Evolutionary conservation across 2,888 invertebrate species (phyloP).

Genomic region (Carpatolechia fugitivella): DNA sequence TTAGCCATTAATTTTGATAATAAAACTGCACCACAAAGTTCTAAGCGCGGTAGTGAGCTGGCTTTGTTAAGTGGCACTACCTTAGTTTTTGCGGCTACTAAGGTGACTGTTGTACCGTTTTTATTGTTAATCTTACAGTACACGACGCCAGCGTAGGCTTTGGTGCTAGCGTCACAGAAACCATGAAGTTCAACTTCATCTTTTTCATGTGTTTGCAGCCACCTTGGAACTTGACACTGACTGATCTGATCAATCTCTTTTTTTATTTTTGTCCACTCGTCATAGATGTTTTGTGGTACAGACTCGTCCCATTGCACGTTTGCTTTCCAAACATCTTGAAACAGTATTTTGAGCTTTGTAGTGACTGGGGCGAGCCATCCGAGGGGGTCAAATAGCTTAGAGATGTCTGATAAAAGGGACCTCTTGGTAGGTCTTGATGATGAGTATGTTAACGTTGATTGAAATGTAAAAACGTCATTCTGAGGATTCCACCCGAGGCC

Average conservation of each 20-base stretch:
- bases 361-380: constrained; percentile 28
- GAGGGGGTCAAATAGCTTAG: no score
- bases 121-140: constrained; percentile 15
- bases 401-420: no score
- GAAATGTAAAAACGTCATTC: no score
- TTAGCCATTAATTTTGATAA: no score
- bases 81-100: constrained; percentile 24
- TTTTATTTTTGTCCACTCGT: no score
- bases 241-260: no score
- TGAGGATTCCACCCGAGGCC: no score
- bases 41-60: not conserved
- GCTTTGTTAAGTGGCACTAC: constrained; percentile 21
- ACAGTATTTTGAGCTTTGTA: constrained; percentile 24
- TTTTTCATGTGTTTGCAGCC: no score
- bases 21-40: constrained; percentile 20
- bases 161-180: constrained; percentile 19
- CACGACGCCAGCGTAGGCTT: constrained; percentile 20
- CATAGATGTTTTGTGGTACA: no score
- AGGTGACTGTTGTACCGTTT: not conserved
- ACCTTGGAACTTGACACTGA: no score
- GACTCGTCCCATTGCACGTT: constrained; percentile 25
- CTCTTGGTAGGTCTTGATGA: no score
- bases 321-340: constrained; percentile 24
- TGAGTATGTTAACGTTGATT: no score
- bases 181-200: constrained; percentile 20